Conservation (phyloP, 1,140 invertebrate species). For the Olivierus martensii region DNA sequence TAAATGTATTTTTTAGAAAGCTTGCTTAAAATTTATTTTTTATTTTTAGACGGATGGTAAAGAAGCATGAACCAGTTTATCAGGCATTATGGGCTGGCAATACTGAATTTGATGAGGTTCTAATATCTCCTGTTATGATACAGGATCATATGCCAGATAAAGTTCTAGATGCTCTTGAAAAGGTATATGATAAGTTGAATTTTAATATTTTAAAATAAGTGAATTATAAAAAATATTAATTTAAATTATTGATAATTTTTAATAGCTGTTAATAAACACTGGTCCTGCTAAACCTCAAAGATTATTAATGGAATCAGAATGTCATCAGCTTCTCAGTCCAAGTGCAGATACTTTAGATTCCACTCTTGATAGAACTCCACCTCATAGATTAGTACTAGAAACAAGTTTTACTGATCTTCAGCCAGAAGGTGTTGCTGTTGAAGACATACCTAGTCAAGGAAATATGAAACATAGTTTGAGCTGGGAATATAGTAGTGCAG, state of each 20-base stretch:
- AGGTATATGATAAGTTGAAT: constrained; percentile 40
- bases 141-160: constrained; percentile 89
- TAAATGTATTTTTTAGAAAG: no score
- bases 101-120: constrained; percentile 74
- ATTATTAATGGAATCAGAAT: constrained; percentile 24
- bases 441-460: constrained; percentile 1
- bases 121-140: constrained; percentile 82
- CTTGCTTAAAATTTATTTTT: no score
- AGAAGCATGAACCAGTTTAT: constrained; percentile 52
- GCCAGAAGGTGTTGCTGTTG: constrained; percentile 15
- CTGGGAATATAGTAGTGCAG: constrained; percentile 18
- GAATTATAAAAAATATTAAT: no score
- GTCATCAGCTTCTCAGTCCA: constrained; percentile 2
- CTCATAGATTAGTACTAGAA: constrained; percentile 48
- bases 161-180: constrained; percentile 68
- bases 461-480: constrained; percentile 3
- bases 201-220: neutral
- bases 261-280: constrained; percentile 30
- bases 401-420: constrained; percentile 54
- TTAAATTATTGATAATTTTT: constrained; percentile 2
- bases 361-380: constrained; percentile 28
- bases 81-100: constrained; percentile 81
- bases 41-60: constrained; percentile 30
- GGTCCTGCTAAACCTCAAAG: constrained; percentile 33
- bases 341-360: constrained; percentile 19